phyloP scores from a whole-genome alignment of 2,888 invertebrate genomes.

The Lampropteryx suffumata region DNA sequence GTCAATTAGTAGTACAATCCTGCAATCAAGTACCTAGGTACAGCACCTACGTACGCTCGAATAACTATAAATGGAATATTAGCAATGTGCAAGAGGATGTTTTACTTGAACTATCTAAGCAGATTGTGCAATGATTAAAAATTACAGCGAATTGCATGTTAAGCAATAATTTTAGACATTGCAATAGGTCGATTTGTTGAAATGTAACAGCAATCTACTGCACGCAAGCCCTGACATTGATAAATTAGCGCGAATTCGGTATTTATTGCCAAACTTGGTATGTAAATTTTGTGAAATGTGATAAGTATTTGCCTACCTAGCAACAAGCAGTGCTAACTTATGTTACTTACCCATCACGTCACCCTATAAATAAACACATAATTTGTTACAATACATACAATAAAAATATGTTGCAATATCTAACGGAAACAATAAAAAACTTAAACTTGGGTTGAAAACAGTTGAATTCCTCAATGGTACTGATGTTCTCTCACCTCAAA shows the following conservation, averaged over 20 bases:
- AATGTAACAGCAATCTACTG: conserved; percentile 6
- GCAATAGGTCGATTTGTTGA: conserved; percentile 4
- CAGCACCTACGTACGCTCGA: background rate
- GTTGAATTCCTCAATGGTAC: too few species aligned
- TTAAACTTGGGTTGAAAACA: too few species aligned
- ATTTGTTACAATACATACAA: too few species aligned
- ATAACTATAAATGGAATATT: conserved; percentile 22
- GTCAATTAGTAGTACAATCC: too few species aligned
- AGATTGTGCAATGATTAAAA: conserved; percentile 13
- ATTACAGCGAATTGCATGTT: conserved; percentile 4
- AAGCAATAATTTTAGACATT: conserved; percentile 3
- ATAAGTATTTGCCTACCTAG: too few species aligned
- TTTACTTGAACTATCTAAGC: conserved; percentile 8
- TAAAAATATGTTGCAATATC: too few species aligned
- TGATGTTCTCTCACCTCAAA: conserved; percentile 52
- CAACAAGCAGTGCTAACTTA: too few species aligned
- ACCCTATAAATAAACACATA: too few species aligned
- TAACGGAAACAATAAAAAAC: too few species aligned
- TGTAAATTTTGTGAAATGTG: too few species aligned
- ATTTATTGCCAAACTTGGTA: conserved; percentile 1
- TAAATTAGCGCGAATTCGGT: background rate
- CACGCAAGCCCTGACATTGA: conserved; percentile 7
- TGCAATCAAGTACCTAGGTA: conserved; percentile 5
- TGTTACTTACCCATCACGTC: too few species aligned
- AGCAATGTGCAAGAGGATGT: conserved; percentile 19